Conservation (phyloP, 2,113 vertebrate species). For the Pygoscelis antarcticus region DNA sequence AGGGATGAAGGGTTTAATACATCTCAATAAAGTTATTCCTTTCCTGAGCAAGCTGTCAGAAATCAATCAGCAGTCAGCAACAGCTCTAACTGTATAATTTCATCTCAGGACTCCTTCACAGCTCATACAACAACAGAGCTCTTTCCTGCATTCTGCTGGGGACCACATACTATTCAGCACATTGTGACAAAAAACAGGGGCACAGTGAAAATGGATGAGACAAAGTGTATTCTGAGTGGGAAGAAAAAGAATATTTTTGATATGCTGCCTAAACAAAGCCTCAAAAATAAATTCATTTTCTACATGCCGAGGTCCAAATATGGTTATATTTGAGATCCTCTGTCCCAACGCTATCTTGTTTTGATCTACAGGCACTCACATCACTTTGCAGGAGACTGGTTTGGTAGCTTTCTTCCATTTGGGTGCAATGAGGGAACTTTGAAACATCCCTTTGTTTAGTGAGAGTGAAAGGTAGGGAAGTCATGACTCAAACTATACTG, state of each 20-base stretch:
- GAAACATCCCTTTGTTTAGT: neutral
- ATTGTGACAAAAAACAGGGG: neutral
- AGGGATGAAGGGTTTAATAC: neutral
- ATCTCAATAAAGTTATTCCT: neutral
- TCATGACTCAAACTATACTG: neutral
- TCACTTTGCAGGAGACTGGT: neutral
- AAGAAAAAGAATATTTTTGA: neutral
- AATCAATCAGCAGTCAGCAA: constrained; percentile 3
- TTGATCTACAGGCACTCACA: neutral
- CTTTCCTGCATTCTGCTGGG: neutral
- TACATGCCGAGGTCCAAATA: neutral
- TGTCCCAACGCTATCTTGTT: neutral
- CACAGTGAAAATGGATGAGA: neutral
- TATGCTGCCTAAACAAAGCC: neutral
- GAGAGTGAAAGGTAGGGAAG: neutral
- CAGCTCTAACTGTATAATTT: neutral
- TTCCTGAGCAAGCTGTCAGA: constrained; percentile 3
- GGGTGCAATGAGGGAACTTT: neutral
- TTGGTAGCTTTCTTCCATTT: neutral
- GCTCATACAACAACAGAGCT: neutral
- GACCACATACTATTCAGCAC: neutral
- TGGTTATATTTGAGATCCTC: neutral
- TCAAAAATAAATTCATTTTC: neutral
- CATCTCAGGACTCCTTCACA: neutral
- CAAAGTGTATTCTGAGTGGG: neutral